These are phyloP conservation scores for Anthoscopus minutus DNA, from an alignment of 2,113 vertebrate genomes.

Conservation along the genomic window DNA sequence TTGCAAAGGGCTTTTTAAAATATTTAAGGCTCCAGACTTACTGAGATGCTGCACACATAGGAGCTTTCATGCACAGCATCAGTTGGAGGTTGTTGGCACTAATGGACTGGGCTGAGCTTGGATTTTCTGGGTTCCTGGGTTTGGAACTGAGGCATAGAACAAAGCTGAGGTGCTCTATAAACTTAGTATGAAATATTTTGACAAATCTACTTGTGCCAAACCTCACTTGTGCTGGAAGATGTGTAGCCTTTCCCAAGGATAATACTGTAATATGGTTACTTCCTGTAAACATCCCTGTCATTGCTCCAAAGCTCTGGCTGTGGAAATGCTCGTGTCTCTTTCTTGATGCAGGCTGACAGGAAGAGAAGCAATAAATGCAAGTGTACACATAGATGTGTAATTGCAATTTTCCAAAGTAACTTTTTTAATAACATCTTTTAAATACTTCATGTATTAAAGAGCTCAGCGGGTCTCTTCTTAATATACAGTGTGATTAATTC, in stretches of 20 bases:
- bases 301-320: background rate
- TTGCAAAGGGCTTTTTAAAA: background rate
- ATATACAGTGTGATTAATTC: slow-evolving; percentile 32
- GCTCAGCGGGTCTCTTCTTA: background rate
- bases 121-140: background rate
- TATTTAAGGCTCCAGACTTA: background rate
- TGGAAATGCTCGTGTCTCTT: background rate
- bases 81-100: background rate
- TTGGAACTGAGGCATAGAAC: background rate
- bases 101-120: background rate
- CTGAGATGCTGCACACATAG: background rate
- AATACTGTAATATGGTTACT: background rate
- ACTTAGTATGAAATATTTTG: background rate
- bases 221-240: background rate
- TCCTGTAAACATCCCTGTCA: background rate
- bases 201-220: background rate
- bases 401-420: slow-evolving; percentile 1
- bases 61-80: background rate
- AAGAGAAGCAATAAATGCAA: background rate
- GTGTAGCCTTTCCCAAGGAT: background rate
- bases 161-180: background rate
- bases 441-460: slow-evolving; percentile 2
- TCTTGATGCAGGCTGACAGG: background rate
- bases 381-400: background rate
- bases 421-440: slow-evolving; percentile 29